Base-by-base conservation (phyloP, 2,113 vertebrate genomes). In the Petaurus breviceps region DNA sequence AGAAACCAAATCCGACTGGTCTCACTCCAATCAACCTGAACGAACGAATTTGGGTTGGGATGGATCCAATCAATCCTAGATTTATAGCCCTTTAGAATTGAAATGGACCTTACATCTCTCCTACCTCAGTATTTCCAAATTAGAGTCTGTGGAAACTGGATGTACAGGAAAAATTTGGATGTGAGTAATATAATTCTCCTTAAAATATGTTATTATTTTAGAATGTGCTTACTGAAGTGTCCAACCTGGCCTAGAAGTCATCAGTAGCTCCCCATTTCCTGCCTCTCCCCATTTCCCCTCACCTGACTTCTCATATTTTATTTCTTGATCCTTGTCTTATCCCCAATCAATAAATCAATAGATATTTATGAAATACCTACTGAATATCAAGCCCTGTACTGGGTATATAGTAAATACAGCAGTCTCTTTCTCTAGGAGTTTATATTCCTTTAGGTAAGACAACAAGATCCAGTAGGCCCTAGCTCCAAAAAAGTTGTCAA, bases 321-420 rank as follows among this genome's bases (percentile, higher is more conserved):
- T 14, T 68, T 68, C 57, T 10, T 14, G 3, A 28, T 11, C 2
- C 12, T 37, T 68, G 8, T 68, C 57, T 68, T 68, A 68, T 14
- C 10, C 10, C 55, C 31, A 84, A 31, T 84, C 31, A 92, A 50
- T 57, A 16, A 46, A 43, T 93, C 47, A 90, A 61, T 8, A 94
- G 92, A 53, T 90, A 49, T 26, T 90, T 89, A 84, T 10, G 43
- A 46, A 92, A 3, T 28, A 90, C 96, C 23, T 57, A n/a, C 22
- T 90, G 43, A 31, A 92, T 53, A 91, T 47, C 46, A 92, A 57
- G 90, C 89, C 2, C 47, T 92, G 5, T 77, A 3, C 7, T 91
- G 25, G 43, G 19, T 94, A 92, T 89, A 92, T 77, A 91, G 52
- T 54, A 92, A 92, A 89, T 8, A 26, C 92, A 93, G 46, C 50